A percentile compares a stretch with the other conserved stretches of the same genome.
These are phyloP conservation scores for Columba livia DNA, from an alignment of 2,113 vertebrate species.

Conservation along the genomic window DNA sequence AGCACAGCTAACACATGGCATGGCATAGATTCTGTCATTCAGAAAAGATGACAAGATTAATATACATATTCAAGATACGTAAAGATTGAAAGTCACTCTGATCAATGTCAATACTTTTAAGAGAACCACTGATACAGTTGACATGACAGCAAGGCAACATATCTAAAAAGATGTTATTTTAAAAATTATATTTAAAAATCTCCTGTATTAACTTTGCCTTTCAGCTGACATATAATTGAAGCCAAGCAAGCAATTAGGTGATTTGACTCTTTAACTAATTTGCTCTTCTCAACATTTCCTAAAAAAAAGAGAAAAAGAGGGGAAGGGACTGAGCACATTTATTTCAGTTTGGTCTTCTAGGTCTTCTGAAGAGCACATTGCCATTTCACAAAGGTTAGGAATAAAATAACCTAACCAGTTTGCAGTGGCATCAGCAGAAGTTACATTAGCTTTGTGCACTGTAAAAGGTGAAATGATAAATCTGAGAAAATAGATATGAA, in stretches of 20 bases:
- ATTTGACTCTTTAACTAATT: neutral
- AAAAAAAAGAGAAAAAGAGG: neutral
- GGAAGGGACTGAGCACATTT: slow-evolving; percentile 1
- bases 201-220: neutral
- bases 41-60: neutral
- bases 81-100: neutral
- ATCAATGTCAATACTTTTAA: neutral
- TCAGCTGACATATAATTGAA: neutral
- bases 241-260: neutral
- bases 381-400: slow-evolving; percentile 67
- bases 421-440: slow-evolving; percentile 66
- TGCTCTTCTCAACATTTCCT: neutral
- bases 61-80: neutral
- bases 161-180: neutral
- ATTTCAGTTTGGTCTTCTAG: slow-evolving; percentile 58
- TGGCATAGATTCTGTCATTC: neutral
- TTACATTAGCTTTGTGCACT: slow-evolving; percentile 65
- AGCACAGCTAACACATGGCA: neutral
- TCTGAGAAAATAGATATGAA: slow-evolving; percentile 68
- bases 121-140: neutral
- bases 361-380: slow-evolving; percentile 67
- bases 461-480: slow-evolving; percentile 70
- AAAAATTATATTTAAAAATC: neutral
- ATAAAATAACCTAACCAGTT: slow-evolving; percentile 66
- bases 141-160: neutral